Conservation (phyloP, 2,888 invertebrate species). For the Chrysodeixis includens region DNA sequence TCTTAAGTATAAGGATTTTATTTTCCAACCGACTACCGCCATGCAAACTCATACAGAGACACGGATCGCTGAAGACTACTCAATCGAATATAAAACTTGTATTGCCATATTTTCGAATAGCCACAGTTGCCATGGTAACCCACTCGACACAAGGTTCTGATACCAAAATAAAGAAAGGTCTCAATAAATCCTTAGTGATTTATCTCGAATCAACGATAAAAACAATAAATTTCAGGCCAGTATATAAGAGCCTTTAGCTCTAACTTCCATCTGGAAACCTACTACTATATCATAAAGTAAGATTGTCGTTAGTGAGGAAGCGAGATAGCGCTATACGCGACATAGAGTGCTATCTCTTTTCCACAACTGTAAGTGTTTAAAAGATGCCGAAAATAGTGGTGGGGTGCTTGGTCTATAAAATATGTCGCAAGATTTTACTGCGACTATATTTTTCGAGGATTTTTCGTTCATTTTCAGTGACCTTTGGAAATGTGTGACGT, state of each 20-base stretch:
- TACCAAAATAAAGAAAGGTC: conserved; percentile 9
- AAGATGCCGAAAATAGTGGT: too few species aligned
- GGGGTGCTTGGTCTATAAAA: conserved; percentile 28
- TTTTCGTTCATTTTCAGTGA: not conserved
- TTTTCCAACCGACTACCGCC: too few species aligned
- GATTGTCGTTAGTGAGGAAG: too few species aligned
- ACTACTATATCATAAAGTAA: too few species aligned
- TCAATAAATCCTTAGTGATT: conserved; percentile 23
- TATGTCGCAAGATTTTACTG: conserved; percentile 6
- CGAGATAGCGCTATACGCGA: too few species aligned
- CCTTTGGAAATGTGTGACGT: not conserved
- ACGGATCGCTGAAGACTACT: too few species aligned
- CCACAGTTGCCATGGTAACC: not conserved
- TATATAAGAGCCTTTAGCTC: conserved; percentile 14
- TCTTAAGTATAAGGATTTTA: too few species aligned
- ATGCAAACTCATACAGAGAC: too few species aligned
- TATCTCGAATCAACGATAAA: conserved; percentile 28
- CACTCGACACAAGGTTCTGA: not conserved
- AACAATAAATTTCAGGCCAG: conserved; percentile 24
- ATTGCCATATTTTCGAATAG: not conserved
- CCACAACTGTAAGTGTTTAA: too few species aligned
- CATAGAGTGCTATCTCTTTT: too few species aligned
- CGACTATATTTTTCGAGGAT: not conserved
- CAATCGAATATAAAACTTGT: too few species aligned
- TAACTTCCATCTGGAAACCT: conserved; percentile 20